Evolutionary conservation across 2,888 invertebrate species (phyloP), one percentile per base, ranked within the genome.

Genomic region (Dicycla oo): DNA sequence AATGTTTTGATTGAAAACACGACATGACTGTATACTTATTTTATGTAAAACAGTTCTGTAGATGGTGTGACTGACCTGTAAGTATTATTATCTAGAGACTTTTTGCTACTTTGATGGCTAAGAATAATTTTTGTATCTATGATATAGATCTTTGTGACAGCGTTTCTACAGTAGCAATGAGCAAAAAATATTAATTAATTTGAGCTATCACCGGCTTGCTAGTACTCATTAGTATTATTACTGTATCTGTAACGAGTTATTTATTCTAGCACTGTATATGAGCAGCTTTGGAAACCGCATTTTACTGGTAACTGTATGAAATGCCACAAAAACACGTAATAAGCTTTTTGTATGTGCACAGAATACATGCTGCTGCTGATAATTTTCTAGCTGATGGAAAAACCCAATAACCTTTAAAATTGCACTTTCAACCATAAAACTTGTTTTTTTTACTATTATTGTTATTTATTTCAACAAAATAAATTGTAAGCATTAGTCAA

Each of bases 51-150:
- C 15, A 49, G 65, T 63, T 67, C 45, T 66, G 30, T 69, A 70
- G 70, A 85, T 68, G 67, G 79, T 78, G 75, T 60, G 61, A 82
- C 70, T 83, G 81, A 85, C 80, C 78, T 74, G 81, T 68, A 53
- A 66, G 68, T 66, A 75, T 65, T 64, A 68, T 65, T 54, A 66
- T 71, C 18, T 38, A 56, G 3, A 34, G 15, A 11, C 58, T 77
- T 78, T 83, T 78, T 82, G 63, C 47, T 72, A 26, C 54, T 40
- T 38, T 71, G 49, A 75, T 67, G 67, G 58, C 53, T 58, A 58
- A 56, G 45, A 75, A 67, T n/a, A 67, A 30, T 58, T 64, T 63
- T 68, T 5, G 23, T 65, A 72, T 56, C 54, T 54, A 58, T 69
- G 30, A 38, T 58, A 75, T 58, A 30, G n/a, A 80, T 70, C 62